Evolutionary conservation across 2,797 vertebrate genomes (phyloP).

Genomic region (Oreonectes daqikongensis): DNA sequence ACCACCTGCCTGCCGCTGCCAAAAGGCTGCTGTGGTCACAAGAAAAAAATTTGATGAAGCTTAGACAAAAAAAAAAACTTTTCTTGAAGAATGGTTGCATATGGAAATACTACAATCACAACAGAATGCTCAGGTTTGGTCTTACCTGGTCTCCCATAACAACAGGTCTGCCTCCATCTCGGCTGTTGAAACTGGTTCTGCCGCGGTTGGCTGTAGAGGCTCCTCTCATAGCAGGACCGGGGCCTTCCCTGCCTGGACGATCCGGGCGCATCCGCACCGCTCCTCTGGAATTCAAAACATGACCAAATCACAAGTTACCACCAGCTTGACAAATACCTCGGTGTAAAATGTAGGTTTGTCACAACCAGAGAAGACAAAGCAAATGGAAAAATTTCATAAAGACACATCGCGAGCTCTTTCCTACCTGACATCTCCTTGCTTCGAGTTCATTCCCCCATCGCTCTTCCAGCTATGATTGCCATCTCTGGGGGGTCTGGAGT

Average conservation of each 20-base stretch:
- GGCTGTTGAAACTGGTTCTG: conserved; percentile 81
- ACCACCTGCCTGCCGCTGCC: conserved; percentile 87
- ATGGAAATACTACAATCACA: neutral
- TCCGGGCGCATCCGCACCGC: conserved; percentile 81
- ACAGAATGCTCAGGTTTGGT: neutral
- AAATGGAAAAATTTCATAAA: too few species aligned
- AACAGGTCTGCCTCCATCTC: conserved; percentile 84
- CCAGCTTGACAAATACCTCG: too few species aligned
- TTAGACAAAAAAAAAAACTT: too few species aligned
- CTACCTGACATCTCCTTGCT: conserved; percentile 91
- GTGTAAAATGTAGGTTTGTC: too few species aligned
- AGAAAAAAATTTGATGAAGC: too few species aligned
- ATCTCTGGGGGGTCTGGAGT: conserved; percentile 85
- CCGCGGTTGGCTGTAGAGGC: conserved; percentile 81
- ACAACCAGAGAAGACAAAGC: too few species aligned
- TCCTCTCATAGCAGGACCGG: conserved; percentile 82
- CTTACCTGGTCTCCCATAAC: conserved; percentile 85
- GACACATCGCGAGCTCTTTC: too few species aligned
- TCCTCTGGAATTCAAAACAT: conserved; percentile 63
- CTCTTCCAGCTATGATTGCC: conserved; percentile 87
- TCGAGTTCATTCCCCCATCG: conserved; percentile 79
- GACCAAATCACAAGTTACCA: too few species aligned
- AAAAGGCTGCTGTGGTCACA: conserved; percentile 79
- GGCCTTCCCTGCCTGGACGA: conserved; percentile 86
- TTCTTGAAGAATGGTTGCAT: too few species aligned